These are phyloP conservation scores for Alces alces DNA, from an alignment of 2,113 vertebrate species.

Conservation along the genomic window DNA sequence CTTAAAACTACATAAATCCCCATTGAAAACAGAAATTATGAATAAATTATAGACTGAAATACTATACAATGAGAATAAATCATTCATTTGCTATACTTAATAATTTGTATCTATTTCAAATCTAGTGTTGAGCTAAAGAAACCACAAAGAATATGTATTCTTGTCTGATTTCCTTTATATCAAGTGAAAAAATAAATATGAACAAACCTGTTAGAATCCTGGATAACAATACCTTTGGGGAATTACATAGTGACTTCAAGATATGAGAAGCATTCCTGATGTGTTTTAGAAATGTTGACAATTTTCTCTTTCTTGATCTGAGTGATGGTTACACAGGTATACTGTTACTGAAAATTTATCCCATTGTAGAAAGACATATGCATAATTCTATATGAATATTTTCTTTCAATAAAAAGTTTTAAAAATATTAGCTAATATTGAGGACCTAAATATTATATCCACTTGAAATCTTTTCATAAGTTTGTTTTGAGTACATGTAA, in stretches of 20 bases:
- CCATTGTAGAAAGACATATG: background rate
- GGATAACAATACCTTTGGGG: background rate
- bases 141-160: background rate
- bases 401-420: background rate
- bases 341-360: background rate
- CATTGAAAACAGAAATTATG: background rate
- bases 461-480: background rate
- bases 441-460: background rate
- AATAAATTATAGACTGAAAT: background rate
- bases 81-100: background rate
- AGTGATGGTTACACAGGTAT: fast-evolving
- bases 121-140: background rate
- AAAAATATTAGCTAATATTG: background rate
- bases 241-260: background rate
- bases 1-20: background rate
- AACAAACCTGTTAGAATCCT: background rate
- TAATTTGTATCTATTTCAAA: background rate
- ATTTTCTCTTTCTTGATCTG: background rate
- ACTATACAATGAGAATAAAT: background rate
- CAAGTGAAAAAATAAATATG: background rate
- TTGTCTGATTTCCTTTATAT: background rate
- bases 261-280: background rate
- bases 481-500: background rate
- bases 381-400: background rate
- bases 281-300: background rate